Conservation (phyloP, 2,113 vertebrate species). For the Phalacrocorax carbo region DNA sequence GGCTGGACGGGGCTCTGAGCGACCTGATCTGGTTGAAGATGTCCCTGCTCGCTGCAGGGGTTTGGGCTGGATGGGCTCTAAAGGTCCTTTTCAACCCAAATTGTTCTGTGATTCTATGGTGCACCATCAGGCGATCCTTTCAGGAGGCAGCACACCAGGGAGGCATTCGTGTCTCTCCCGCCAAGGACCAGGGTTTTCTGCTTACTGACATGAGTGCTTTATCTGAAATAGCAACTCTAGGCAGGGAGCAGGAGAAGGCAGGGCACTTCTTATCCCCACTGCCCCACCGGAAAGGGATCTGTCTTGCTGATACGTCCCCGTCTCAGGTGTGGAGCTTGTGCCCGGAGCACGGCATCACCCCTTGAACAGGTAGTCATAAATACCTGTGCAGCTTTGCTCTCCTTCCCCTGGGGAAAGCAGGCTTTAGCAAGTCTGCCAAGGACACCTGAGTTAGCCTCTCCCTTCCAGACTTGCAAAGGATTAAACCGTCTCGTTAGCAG, state of each 20-base stretch:
- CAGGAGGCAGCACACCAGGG: not conserved
- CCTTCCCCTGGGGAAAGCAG: not conserved
- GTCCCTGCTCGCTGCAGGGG: not conserved
- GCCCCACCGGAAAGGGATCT: not conserved
- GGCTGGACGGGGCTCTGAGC: too few species aligned
- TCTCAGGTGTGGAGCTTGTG: not conserved
- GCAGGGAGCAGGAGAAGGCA: not conserved
- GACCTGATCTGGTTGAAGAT: too few species aligned
- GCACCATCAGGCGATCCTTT: not conserved
- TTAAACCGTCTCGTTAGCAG: not conserved
- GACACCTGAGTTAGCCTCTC: not conserved
- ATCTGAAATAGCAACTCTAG: not conserved
- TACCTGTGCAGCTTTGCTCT: not conserved
- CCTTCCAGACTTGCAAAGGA: not conserved
- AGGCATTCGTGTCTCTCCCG: not conserved
- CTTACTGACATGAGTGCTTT: not conserved
- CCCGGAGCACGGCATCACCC: not conserved
- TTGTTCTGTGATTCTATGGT: not conserved
- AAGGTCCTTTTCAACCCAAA: not conserved
- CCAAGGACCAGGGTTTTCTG: not conserved
- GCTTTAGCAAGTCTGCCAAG: not conserved
- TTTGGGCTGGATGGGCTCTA: rapidly evolving
- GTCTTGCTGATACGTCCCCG: not conserved
- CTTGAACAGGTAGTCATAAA: not conserved
- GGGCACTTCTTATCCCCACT: not conserved